A percentile compares a stretch with the other conserved stretches of the same genome.
phyloP scores from a whole-genome alignment of 2,888 invertebrate genomes.

The Eristalis tenax region DNA sequence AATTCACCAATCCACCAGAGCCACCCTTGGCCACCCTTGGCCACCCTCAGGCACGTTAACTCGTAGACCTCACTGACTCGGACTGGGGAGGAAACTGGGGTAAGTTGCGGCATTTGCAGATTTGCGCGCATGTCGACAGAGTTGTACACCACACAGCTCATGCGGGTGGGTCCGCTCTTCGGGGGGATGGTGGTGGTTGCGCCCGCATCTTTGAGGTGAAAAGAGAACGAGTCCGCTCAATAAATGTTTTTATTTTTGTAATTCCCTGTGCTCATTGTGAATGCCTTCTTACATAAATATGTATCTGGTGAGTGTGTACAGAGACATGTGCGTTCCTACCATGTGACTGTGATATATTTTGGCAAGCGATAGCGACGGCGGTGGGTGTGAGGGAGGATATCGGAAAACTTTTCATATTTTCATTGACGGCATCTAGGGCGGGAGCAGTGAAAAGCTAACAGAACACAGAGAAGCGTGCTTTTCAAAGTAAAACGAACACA shows the following conservation, averaged over 20 bases:
- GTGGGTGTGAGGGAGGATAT: slow-evolving; percentile 8
- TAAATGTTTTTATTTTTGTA: slow-evolving; percentile 20
- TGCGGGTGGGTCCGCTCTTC: slow-evolving; percentile 45
- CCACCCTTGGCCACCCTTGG: background rate
- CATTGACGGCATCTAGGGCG: slow-evolving; percentile 56
- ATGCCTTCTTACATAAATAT: background rate
- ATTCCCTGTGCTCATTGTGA: slow-evolving; percentile 11
- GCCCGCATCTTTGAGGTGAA: slow-evolving; percentile 63
- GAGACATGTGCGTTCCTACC: slow-evolving; percentile 60
- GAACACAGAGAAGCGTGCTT: background rate
- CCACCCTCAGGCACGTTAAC: slow-evolving; percentile 1
- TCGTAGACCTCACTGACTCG: background rate
- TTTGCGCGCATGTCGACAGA: slow-evolving; percentile 65
- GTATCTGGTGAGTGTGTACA: slow-evolving; percentile 2
- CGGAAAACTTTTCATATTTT: slow-evolving; percentile 31
- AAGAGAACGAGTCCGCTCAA: slow-evolving; percentile 53
- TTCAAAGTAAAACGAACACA: background rate
- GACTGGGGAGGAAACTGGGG: slow-evolving; percentile 41
- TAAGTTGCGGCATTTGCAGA: slow-evolving; percentile 66
- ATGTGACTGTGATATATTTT: slow-evolving; percentile 50
- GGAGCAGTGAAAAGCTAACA: slow-evolving; percentile 12
- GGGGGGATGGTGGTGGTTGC: slow-evolving; percentile 8
- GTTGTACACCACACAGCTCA: slow-evolving; percentile 19
- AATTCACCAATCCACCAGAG: slow-evolving; percentile 48
- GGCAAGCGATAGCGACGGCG: background rate